Evolutionary conservation across 2,113 vertebrate species (phyloP), one percentile per base, ranked within the genome.

Genomic region (Callithrix jacchus): DNA sequence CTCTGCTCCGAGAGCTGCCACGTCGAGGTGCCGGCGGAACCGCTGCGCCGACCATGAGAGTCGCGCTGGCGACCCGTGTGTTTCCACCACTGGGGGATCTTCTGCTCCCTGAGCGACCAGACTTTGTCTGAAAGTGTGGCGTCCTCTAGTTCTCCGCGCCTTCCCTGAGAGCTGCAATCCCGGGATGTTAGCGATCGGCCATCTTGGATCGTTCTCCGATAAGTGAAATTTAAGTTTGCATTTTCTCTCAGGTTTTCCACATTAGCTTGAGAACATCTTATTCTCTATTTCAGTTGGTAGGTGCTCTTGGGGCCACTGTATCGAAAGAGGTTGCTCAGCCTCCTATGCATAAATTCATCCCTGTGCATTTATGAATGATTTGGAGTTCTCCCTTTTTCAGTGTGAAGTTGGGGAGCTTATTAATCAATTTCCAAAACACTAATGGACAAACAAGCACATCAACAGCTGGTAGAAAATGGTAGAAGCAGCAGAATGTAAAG

Each of bases 381-480:
- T 74, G 58, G 40, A 93, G 58, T 23, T 14, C 10, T 74, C 18
- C 40, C 25, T 58, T 91, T 83, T 85, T 73, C 87, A 83, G 8
- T 76, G 9, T 18, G 35, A 40, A 23, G 30, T 81, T 18, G 14
- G 37, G 21, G 14, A 92, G 20, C 47, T 73, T 97, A 96, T 93
- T 94, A 90, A 95, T 97, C 90, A 97, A 88, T 93, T 97, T 95
- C 71, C 42, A 82, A 93, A 97, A 84, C 52, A 91, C 92, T 82
- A 95, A 82, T 77, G 54, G 61, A 92, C 73, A 96, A 74, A 88
- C 81, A 94, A 97, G 85, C 85, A 77, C 40, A 56, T 21, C 80
- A 68, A 42, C 61, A 92, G 76, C 81, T 94, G 87, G 68, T 21
- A 6, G 87, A 90, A 94, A 94, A 74, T 64, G 61, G 74, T 87